Evolutionary conservation across 2,113 vertebrate species (phyloP).

Genomic region (Prietella phreatophila): DNA sequence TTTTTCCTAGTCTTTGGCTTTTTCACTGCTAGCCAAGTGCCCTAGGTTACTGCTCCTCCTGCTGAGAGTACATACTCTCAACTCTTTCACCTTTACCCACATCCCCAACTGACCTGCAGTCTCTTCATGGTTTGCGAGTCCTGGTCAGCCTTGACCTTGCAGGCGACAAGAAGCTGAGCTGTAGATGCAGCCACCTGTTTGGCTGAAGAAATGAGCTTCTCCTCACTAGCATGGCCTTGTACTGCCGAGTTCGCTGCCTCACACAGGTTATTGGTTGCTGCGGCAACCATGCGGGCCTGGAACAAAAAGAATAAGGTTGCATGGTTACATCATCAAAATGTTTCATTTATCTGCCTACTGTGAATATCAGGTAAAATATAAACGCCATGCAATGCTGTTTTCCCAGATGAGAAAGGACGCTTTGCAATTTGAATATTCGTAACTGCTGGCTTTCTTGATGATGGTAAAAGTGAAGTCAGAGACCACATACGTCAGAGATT

Average conservation of each 20-base stretch:
- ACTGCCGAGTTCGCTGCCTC: constrained; percentile 92
- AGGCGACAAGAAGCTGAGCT: constrained; percentile 93
- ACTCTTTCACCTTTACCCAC: background rate
- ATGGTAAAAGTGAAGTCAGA: background rate
- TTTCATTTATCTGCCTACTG: background rate
- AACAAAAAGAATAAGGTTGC: background rate
- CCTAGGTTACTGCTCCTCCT: background rate
- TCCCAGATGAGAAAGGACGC: background rate
- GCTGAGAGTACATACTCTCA: no score
- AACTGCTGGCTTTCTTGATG: background rate
- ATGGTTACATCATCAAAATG: background rate
- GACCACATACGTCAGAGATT: background rate
- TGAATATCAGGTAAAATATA: background rate
- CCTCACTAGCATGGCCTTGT: constrained; percentile 92
- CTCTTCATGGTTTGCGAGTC: constrained; percentile 98
- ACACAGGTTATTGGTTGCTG: constrained; percentile 93
- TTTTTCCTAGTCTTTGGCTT: background rate
- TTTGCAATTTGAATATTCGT: background rate
- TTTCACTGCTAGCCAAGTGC: background rate
- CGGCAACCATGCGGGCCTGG: constrained; percentile 93
- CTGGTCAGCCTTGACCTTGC: constrained; percentile 97
- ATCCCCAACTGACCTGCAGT: constrained; percentile 81
- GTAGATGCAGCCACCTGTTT: constrained; percentile 96
- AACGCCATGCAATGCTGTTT: background rate
- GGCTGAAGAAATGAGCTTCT: constrained; percentile 94